phyloP scores from a whole-genome alignment of 2,113 vertebrate species.

The Microcebus griseorufus region DNA sequence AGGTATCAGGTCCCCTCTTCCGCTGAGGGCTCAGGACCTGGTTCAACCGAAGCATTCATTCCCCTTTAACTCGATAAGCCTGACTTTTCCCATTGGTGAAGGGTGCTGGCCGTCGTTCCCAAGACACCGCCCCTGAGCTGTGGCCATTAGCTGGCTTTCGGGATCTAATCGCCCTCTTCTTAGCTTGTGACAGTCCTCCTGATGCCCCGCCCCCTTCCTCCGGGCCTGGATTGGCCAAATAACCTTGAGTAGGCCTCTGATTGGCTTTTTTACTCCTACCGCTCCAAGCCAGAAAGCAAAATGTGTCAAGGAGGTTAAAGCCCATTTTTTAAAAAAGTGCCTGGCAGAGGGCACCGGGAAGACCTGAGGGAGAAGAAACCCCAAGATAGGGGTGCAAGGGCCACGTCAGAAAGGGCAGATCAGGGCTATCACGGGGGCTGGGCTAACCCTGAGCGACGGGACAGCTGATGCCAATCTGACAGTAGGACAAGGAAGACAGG shows the following conservation, averaged over 20 bases:
- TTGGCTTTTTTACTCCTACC: constrained; percentile 62
- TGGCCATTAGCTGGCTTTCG: not conserved
- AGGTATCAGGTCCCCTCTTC: constrained; percentile 32
- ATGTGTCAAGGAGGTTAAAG: not conserved
- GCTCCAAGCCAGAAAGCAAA: constrained; percentile 46
- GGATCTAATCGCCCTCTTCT: not conserved
- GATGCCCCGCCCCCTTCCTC: constrained; percentile 51
- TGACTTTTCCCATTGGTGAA: constrained; percentile 30
- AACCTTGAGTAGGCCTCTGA: constrained; percentile 58
- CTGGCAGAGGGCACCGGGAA: not conserved
- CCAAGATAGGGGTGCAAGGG: not conserved
- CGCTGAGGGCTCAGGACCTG: not conserved
- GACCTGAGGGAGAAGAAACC: not conserved
- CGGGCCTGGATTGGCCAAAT: constrained; percentile 69
- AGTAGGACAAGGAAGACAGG: constrained; percentile 7
- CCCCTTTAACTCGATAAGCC: constrained; percentile 70
- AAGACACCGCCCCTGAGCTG: constrained; percentile 35
- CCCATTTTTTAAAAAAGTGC: not conserved
- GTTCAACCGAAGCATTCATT: constrained; percentile 26
- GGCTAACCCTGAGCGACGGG: not conserved
- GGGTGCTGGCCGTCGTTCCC: not conserved
- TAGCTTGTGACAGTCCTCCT: not conserved
- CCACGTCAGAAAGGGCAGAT: not conserved
- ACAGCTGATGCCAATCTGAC: not conserved
- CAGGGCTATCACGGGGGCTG: not conserved